Evolutionary conservation across 2,113 vertebrate genomes (phyloP), one percentile per base, ranked within the genome.

Genomic region (Cettia cetti): DNA sequence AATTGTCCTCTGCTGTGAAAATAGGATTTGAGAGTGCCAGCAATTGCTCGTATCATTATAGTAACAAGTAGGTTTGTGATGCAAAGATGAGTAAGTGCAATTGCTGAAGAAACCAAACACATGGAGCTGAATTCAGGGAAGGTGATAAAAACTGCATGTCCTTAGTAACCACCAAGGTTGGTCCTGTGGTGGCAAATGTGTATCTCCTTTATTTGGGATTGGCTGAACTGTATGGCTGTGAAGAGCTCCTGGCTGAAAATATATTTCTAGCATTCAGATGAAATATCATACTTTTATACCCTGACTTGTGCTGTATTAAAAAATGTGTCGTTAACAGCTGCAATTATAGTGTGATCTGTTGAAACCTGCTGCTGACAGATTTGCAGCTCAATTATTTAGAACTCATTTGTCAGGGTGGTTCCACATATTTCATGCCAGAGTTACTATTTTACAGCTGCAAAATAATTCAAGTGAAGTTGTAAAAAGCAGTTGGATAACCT

Each of bases 381-480:
- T 63, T 52, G 84, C 42, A 2, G 49, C 72, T 96, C 50, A 96
- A 31, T 96, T 95, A 96, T 94, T 95, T 89, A 95, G 74, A 69
- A 69, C 50, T 89, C 19, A 70, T 95, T 91, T 94, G 44, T 96
- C 85, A 90, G 86, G 82, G 59, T 69, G 79, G 42, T 65, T 61
- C 72, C 27, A 45, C 15, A 9, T 78, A 66, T 27, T 96, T 91
- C 6, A 2, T 70, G 26, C 63, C 27, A 21, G 47, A 65, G 35
- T 61, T 31, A 47, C 35, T 82, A 21, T 78, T 79, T 77, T 72
- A 63, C 45, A 90, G 89, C 60, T 83, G 37, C 53, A 75, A 33
- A 86, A 23, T 88, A 49, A 45, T 33, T 94, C 30, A 64, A 63
- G 30, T 57, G 23, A 52, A 85, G 53, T 18, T 71, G 63, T 75